These are phyloP conservation scores for Rhinophrynus dorsalis DNA, from an alignment of 2,797 vertebrate species.

Conservation along the genomic window DNA sequence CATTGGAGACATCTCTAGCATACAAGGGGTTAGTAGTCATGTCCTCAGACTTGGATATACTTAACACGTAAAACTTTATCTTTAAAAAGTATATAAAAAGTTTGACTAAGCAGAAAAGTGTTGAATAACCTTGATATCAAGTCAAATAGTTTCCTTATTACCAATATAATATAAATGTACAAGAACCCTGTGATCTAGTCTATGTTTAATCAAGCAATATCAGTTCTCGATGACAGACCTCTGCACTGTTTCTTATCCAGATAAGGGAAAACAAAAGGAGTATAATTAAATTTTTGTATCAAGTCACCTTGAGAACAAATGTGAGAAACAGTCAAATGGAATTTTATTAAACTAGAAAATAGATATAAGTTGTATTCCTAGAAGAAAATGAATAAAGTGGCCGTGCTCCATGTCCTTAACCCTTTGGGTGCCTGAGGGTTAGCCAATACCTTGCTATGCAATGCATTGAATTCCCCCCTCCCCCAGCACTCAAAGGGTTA, in stretches of 20 bases:
- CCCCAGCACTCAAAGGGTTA: too few relatives aligned
- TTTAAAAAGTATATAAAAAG: slow-evolving; percentile 28
- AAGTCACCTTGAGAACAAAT: neutral
- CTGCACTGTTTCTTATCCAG: neutral
- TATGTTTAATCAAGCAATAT: slow-evolving; percentile 1
- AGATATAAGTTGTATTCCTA: neutral
- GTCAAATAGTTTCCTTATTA: neutral
- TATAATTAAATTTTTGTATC: neutral
- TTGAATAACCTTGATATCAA: slow-evolving; percentile 25
- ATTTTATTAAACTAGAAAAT: neutral
- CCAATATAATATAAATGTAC: neutral
- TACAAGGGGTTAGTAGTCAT: too few relatives aligned
- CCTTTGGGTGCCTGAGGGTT: too few relatives aligned
- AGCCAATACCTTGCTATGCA: too few relatives aligned
- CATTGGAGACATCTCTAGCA: too few relatives aligned
- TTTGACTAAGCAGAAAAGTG: slow-evolving; percentile 8
- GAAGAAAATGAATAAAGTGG: too few relatives aligned
- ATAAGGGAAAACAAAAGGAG: slow-evolving; percentile 2
- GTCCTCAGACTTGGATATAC: too few relatives aligned
- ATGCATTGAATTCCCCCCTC: too few relatives aligned
- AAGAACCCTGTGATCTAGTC: neutral
- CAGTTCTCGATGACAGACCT: neutral
- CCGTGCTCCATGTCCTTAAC: too few relatives aligned
- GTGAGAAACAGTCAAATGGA: neutral
- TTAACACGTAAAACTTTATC: too few relatives aligned